These are phyloP conservation scores for Phlogophora meticulosa DNA, from an alignment of 2,888 invertebrate genomes.

Conservation along the genomic window DNA sequence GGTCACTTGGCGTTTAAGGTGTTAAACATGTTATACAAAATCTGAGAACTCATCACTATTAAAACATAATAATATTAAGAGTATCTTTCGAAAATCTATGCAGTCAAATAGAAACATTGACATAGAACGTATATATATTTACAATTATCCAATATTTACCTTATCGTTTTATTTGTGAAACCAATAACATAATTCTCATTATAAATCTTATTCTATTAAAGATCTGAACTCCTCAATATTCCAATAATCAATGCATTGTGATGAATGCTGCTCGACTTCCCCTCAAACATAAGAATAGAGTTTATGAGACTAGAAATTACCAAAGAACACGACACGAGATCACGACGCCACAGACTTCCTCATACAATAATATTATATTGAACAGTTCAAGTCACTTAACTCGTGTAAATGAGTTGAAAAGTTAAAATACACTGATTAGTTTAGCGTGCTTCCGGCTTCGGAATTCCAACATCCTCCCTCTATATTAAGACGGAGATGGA, in stretches of 20 bases:
- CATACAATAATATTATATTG: constrained; percentile 23
- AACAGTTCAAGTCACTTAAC: constrained; percentile 29
- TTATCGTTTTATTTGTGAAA: constrained; percentile 48
- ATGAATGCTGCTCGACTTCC: constrained; percentile 39
- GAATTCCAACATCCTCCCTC: constrained; percentile 10
- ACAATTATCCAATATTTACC: constrained; percentile 53
- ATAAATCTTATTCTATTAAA: constrained; percentile 53
- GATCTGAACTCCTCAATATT: constrained; percentile 56
- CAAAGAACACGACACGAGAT: constrained; percentile 37
- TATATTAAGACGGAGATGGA: constrained; percentile 21
- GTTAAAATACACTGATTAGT: constrained; percentile 52
- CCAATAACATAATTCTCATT: constrained; percentile 47
- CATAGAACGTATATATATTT: constrained; percentile 49
- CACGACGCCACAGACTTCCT: background rate
- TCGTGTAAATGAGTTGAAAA: constrained; percentile 33
- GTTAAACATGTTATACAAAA: too few relatives aligned
- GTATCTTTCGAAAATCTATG: constrained; percentile 40
- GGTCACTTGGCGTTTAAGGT: too few relatives aligned
- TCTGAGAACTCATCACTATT: constrained; percentile 37
- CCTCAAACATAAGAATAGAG: constrained; percentile 36
- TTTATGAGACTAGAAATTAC: constrained; percentile 52
- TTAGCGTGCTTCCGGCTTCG: constrained; percentile 21
- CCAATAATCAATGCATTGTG: constrained; percentile 54
- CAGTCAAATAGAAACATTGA: constrained; percentile 49
- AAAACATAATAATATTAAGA: constrained; percentile 46